Evolutionary conservation across 2,888 invertebrate species (phyloP).

Genomic region (Oscheius sp.): DNA sequence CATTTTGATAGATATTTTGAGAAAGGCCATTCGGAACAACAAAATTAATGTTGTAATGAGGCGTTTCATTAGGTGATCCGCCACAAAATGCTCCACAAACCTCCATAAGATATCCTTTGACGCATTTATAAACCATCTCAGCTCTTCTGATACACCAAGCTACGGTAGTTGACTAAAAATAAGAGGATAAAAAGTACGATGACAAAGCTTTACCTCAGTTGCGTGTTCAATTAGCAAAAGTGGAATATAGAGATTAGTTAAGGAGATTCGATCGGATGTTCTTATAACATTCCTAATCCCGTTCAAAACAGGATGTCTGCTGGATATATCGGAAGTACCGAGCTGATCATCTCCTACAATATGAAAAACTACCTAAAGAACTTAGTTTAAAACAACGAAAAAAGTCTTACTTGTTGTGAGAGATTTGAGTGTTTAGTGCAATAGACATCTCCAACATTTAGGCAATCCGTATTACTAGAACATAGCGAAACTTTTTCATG

Average conservation of each 20-base stretch:
- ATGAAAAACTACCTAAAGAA: slow-evolving; percentile 94
- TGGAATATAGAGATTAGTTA: slow-evolving; percentile 90
- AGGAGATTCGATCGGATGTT: slow-evolving; percentile 91
- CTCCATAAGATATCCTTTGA: slow-evolving; percentile 99
- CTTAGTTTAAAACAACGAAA: slow-evolving; percentile 73
- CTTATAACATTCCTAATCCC: slow-evolving; percentile 93
- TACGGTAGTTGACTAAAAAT: slow-evolving; percentile 80
- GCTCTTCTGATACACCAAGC: slow-evolving; percentile 95
- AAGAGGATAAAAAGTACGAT: background rate
- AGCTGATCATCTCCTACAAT: slow-evolving; percentile 84
- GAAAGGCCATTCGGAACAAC: slow-evolving; percentile 85
- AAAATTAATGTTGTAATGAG: slow-evolving; percentile 82
- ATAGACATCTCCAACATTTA: slow-evolving; percentile 72
- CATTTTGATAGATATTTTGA: slow-evolving; percentile 67
- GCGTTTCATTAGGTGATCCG: slow-evolving; percentile 69
- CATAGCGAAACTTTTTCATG: background rate
- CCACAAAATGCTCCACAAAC: slow-evolving; percentile 70
- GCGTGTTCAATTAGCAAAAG: slow-evolving; percentile 90
- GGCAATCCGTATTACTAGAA: slow-evolving; percentile 26
- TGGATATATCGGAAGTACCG: slow-evolving; percentile 82
- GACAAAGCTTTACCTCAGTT: slow-evolving; percentile 82
- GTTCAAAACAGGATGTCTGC: slow-evolving; percentile 85
- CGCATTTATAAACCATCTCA: slow-evolving; percentile 96
- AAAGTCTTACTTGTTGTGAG: slow-evolving; percentile 77
- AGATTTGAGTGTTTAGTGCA: slow-evolving; percentile 70